Evolutionary conservation across 2,113 vertebrate genomes (phyloP), one percentile per base, ranked within the genome.

Genomic region (Cebidichthys violaceus): DNA sequence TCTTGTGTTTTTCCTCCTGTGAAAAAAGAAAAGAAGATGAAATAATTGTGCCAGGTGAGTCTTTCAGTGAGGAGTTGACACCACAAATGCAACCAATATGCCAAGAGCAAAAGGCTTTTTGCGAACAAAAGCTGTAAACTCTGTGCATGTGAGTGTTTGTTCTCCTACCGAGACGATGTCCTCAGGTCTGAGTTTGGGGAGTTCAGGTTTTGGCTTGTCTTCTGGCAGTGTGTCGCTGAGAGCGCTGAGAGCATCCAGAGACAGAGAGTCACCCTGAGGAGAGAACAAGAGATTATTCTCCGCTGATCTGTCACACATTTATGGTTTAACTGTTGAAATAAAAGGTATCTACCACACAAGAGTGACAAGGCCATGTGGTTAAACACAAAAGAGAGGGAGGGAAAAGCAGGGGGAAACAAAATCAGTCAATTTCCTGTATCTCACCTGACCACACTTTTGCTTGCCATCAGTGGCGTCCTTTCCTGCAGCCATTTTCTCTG

Each of bases 171-270:
- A 50, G 27, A 95, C 89, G 0, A 95, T 84, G 75, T 94, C 90
- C n/a, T 92, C 83, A 1, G 94, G 94, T 86, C 70, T 92, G 77
- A 93, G 72, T 83, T 93, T 39, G 15, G 94, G 90, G 9, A 70
- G 15, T 74, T 93, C 75, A 2, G 92, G 93, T 55, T 84, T 86
- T 3, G 90, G 91, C 60, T 62, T 61, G 17, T 90, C 73, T 67
- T 17, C 61, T 4, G 90, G 67, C 72, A 95, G 70, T 0, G 43
- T 74, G 82, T 90, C 92, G 0, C 60, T 18, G 0, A 95, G 89
- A 82, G 89, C 91, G 1, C 77, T 22, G n/a, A 96, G 83, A 77
- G 94, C 93, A 35, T 94, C 94, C 76, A 85, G 67, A 64, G 93
- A 89, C 80, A 94, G 61, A 2, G 67, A 37, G 47, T 4, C 82